Percentiles rank a stretch among this genome's conserved stretches.
These are phyloP conservation scores for Megaptera novaeangliae DNA, from an alignment of 2,113 vertebrate genomes.

Conservation along the genomic window DNA sequence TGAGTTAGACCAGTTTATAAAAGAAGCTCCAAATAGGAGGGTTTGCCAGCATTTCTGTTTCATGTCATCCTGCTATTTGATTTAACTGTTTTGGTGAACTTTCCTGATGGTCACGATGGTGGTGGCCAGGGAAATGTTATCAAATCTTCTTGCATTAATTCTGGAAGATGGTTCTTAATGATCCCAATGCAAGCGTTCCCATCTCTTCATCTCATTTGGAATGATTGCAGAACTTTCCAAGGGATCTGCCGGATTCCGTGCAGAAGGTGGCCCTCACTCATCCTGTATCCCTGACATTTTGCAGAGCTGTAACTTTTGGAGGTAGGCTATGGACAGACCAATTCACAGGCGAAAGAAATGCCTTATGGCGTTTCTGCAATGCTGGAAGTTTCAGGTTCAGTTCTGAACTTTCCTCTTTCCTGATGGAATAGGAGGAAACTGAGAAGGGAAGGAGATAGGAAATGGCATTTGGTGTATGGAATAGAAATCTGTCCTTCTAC, in stretches of 20 bases:
- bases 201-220: background rate
- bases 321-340: background rate
- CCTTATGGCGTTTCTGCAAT: background rate
- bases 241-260: too few relatives aligned
- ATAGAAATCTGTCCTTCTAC: background rate
- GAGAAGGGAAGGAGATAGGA: background rate
- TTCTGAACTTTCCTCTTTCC: background rate
- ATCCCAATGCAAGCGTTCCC: background rate
- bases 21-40: background rate
- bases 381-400: background rate
- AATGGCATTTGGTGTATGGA: background rate
- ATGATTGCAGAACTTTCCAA: background rate
- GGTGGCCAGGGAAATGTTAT: background rate
- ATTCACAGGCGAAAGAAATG: background rate
- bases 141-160: background rate
- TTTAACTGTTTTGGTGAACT: background rate
- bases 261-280: background rate
- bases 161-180: background rate
- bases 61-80: background rate
- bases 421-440: background rate
- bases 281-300: background rate
- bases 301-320: background rate
- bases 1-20: background rate
- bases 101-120: background rate
- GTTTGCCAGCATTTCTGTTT: background rate